These are phyloP conservation scores for Botia kubotai DNA, from an alignment of 2,797 vertebrate genomes.

Conservation along the genomic window DNA sequence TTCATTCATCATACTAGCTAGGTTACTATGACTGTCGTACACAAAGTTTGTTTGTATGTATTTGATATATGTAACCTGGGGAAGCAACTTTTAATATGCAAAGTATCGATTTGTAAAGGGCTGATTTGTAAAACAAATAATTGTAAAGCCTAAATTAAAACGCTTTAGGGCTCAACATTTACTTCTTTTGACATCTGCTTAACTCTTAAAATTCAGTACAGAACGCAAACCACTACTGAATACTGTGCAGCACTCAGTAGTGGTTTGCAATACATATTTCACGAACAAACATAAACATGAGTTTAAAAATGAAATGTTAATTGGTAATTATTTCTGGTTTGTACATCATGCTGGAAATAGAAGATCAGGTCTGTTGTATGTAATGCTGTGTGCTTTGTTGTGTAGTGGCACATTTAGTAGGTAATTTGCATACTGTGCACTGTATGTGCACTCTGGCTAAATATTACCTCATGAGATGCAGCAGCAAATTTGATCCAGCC, in stretches of 20 bases:
- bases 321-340: too few relatives aligned
- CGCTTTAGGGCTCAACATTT: background rate
- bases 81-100: background rate
- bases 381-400: background rate
- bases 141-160: background rate
- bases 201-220: background rate
- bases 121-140: background rate
- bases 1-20: background rate
- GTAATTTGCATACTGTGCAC: background rate
- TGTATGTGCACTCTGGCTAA: background rate
- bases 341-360: background rate
- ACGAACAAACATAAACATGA: too few relatives aligned
- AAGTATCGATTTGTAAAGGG: background rate
- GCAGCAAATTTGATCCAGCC: constrained; percentile 95
- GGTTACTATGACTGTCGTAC: too few relatives aligned
- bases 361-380: background rate
- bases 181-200: background rate
- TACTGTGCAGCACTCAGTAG: background rate
- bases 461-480: constrained; percentile 87
- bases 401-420: background rate
- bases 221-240: background rate
- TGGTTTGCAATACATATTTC: too few relatives aligned
- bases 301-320: too few relatives aligned
- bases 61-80: background rate
- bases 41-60: background rate